These are phyloP conservation scores for Lydus trimaculatus DNA, from an alignment of 2,888 invertebrate genomes.

Conservation along the genomic window DNA sequence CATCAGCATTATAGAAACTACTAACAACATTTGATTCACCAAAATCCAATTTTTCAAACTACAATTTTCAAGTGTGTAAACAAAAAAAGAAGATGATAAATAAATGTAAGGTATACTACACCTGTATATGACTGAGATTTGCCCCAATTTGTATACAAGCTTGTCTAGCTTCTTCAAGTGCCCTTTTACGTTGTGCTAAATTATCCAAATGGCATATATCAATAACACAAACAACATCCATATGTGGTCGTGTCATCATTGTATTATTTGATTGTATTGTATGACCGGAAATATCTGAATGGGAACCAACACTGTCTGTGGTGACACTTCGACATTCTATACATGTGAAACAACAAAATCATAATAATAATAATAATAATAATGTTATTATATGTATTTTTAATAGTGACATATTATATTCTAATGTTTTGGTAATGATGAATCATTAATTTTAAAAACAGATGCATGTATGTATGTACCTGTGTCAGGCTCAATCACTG, in stretches of 20 bases:
- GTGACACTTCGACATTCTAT: constrained; percentile 62
- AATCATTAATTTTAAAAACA: constrained; percentile 33
- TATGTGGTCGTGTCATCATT: constrained; percentile 67
- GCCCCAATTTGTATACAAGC: constrained; percentile 82
- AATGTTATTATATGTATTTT: constrained; percentile 14
- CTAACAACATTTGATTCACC: constrained; percentile 95
- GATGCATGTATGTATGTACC: constrained; percentile 44
- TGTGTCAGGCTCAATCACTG: constrained; percentile 51
- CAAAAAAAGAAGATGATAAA: constrained; percentile 17
- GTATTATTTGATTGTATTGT: constrained; percentile 55
- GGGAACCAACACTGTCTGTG: constrained; percentile 69
- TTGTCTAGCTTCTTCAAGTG: constrained; percentile 83
- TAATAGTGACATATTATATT: constrained; percentile 33
- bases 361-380: background rate
- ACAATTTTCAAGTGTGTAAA: constrained; percentile 52
- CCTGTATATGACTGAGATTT: constrained; percentile 84
- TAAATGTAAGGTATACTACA: constrained; percentile 56
- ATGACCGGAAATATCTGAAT: constrained; percentile 67
- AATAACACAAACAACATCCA: constrained; percentile 90
- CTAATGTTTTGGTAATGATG: constrained; percentile 40
- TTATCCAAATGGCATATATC: constrained; percentile 77
- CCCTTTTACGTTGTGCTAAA: constrained; percentile 77
- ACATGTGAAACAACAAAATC: constrained; percentile 33
- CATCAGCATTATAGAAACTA: constrained; percentile 98
- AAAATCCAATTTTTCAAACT: constrained; percentile 98